Evolutionary conservation across 2,888 invertebrate genomes (phyloP).

Genomic region (Drosophila mimetica): DNA sequence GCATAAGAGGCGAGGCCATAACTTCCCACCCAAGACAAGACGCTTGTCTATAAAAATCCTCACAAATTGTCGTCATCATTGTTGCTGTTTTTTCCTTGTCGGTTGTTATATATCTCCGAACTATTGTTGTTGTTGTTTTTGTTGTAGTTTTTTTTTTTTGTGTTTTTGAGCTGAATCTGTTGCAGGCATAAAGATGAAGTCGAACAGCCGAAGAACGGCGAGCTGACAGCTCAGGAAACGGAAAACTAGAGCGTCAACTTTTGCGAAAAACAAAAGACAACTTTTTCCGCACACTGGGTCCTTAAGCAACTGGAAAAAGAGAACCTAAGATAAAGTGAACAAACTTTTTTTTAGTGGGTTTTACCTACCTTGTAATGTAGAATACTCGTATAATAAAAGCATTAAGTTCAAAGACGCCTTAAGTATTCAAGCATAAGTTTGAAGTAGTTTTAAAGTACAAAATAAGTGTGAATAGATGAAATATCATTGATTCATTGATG

Average conservation of each 20-base stretch:
- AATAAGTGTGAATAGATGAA: no score
- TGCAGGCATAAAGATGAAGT: constrained; percentile 28
- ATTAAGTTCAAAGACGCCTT: not conserved
- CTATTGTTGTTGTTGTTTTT: constrained; percentile 2
- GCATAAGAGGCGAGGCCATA: constrained; percentile 28
- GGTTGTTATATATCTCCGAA: not conserved
- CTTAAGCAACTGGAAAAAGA: not conserved
- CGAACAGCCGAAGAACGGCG: constrained; percentile 12
- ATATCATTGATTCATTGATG: no score
- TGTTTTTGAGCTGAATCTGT: constrained; percentile 14
- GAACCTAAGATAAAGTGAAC: not conserved
- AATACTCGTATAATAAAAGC: no score
- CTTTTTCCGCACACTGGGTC: constrained; percentile 22
- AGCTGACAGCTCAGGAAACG: constrained; percentile 19
- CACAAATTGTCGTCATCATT: constrained; percentile 52
- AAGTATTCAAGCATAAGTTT: not conserved
- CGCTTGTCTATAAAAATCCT: constrained; percentile 63
- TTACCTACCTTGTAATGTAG: no score
- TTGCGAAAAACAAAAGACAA: constrained; percentile 25
- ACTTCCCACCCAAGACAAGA: constrained; percentile 49
- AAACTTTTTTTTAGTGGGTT: not conserved
- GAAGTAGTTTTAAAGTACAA: no score
- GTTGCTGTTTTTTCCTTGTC: constrained; percentile 29
- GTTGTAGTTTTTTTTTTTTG: not conserved
- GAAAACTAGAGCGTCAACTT: constrained; percentile 35